Base-by-base conservation (phyloP, 2,113 vertebrate species). In the Lichenostomus cassidix region DNA sequence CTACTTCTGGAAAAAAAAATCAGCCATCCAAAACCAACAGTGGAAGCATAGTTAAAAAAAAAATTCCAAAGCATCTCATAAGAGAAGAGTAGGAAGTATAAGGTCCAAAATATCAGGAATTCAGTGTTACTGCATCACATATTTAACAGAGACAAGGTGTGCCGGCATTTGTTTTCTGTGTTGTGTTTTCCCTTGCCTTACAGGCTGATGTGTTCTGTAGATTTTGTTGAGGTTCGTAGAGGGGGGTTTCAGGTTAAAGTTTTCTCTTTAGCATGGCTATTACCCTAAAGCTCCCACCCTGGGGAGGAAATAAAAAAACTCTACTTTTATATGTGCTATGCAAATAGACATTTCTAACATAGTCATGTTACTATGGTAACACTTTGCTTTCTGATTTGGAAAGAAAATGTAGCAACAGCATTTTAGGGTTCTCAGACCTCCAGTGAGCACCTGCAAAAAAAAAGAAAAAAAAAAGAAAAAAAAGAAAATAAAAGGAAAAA, bases 291-390 rank as follows among this genome's bases (percentile, higher is more conserved):
- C 91, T 95, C 83, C 84, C 79, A 87, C 84, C 52, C 71, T 87
- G 91, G 95, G 84, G 63, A 90, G 95, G 86, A 94, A 90, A 97
- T 93, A 94, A 92, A 71, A 96, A 94, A 68, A 64, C 87, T 96
- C 96, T 97, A 97, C 97, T 97, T 98, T 96, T 98, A 97, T 97
- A 97, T 97, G 98, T 98, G 97, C 98, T 98, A 98, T 98, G 98
- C 98, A 98, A 98, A 98, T 94, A 98, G 98, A 98, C 97, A 97
- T 98, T 98, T 98, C 97, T 97, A 98, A 98, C 97, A 96, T 97
- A 97, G 98, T 98, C 97, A 97, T 88, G 98, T 98, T 98, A 97
- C 98, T 98, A 98, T 98, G 98, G 98, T 98, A 98, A 98, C 98
- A 95, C 97, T 98, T 98, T 96, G 97, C 98, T 98, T 98, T 98